phyloP scores from a whole-genome alignment of 2,113 vertebrate genomes.

The Pavo muticus region DNA sequence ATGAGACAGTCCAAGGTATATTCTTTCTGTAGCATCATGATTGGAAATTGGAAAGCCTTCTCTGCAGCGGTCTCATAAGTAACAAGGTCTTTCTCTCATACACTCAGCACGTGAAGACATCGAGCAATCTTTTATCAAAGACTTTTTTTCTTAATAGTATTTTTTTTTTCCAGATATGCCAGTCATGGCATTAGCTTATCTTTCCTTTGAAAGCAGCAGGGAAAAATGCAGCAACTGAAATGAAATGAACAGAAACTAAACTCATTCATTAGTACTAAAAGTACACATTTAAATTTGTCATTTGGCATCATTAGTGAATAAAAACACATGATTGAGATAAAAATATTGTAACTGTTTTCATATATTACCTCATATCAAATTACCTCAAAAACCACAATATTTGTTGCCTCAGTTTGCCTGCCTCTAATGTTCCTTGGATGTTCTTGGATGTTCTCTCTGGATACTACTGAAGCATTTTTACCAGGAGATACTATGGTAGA shows the following conservation, averaged over 20 bases:
- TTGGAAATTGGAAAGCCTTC: background rate
- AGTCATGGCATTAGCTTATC: background rate
- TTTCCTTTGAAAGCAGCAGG: background rate
- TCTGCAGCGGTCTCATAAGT: background rate
- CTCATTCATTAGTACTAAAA: background rate
- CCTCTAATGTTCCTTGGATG: background rate
- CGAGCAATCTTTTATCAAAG: background rate
- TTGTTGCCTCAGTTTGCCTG: background rate
- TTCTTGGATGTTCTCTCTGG: background rate
- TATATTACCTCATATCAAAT: background rate
- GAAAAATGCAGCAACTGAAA: background rate
- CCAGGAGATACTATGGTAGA: background rate
- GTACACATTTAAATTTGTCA: background rate
- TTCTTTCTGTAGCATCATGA: background rate
- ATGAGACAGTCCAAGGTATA: background rate
- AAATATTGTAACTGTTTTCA: background rate
- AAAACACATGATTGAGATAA: background rate
- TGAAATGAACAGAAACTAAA: background rate
- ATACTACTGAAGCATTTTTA: background rate
- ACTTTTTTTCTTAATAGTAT: background rate
- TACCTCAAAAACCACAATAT: background rate
- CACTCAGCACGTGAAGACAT: rapidly evolving
- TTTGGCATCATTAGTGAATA: background rate
- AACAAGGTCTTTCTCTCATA: background rate
- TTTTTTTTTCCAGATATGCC: background rate